Percentiles rank a stretch among this genome's conserved stretches.
These are phyloP conservation scores for Trichogramma pretiosum DNA, from an alignment of 1,140 invertebrate species.

Conservation along the genomic window DNA sequence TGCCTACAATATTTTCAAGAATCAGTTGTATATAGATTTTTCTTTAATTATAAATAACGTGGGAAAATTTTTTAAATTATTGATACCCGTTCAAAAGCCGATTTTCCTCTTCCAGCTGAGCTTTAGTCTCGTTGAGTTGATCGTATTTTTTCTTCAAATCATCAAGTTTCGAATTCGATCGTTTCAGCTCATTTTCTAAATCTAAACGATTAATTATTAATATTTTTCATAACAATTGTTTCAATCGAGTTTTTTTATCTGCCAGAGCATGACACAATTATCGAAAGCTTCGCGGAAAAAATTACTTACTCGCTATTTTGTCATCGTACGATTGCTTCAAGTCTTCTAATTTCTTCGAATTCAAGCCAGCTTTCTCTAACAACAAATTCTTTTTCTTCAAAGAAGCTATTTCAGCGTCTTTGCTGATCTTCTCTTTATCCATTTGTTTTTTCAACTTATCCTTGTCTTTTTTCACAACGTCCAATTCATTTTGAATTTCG, in stretches of 20 bases:
- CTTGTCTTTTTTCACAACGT: slow-evolving; percentile 50
- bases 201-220: slow-evolving; percentile 49
- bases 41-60: too few relatives aligned
- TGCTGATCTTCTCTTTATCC: slow-evolving; percentile 31
- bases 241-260: too few relatives aligned
- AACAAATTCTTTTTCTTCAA: slow-evolving; percentile 57
- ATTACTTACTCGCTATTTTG: slow-evolving; percentile 54
- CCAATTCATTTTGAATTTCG: slow-evolving; percentile 44
- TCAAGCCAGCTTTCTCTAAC: slow-evolving; percentile 52
- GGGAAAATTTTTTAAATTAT: too few relatives aligned
- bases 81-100: slow-evolving; percentile 53
- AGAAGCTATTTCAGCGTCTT: slow-evolving; percentile 56
- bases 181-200: slow-evolving; percentile 55
- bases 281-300: background rate
- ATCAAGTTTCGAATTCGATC: slow-evolving; percentile 64
- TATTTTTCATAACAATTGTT: slow-evolving; percentile 12
- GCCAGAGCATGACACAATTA: slow-evolving; percentile 10
- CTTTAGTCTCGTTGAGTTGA: slow-evolving; percentile 70
- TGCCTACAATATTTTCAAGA: slow-evolving; percentile 15
- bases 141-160: slow-evolving; percentile 74
- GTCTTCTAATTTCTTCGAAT: slow-evolving; percentile 56
- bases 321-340: slow-evolving; percentile 59
- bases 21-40: background rate
- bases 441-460: slow-evolving; percentile 50
- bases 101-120: slow-evolving; percentile 67